These are phyloP conservation scores for Macrophya alboannulata DNA, from an alignment of 2,888 invertebrate genomes.

Conservation along the genomic window DNA sequence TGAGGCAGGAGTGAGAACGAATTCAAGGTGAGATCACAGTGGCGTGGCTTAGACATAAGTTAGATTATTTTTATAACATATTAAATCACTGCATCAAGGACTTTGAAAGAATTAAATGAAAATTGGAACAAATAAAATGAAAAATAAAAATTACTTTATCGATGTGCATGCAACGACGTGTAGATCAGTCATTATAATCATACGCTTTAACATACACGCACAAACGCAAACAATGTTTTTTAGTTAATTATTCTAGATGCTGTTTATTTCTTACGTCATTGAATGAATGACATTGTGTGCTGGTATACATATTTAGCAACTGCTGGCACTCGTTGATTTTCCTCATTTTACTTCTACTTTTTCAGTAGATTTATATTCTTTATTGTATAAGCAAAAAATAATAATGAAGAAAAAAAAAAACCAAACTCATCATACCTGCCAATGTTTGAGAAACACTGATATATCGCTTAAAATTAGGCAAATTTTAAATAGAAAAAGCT, in stretches of 20 bases:
- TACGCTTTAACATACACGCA: conserved; percentile 74
- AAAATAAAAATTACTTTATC: conserved; percentile 68
- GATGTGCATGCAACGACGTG: conserved; percentile 76
- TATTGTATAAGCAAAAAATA: conserved; percentile 9
- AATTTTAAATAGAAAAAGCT: conserved; percentile 61
- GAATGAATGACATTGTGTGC: conserved; percentile 34
- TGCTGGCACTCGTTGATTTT: conserved; percentile 25
- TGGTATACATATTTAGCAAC: conserved; percentile 43
- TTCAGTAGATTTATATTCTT: conserved; percentile 25
- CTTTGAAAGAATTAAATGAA: background rate
- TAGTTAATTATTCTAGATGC: conserved; percentile 42
- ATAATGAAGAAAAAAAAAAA: background rate
- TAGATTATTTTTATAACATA: conserved; percentile 76
- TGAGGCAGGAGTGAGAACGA: conserved; percentile 82
- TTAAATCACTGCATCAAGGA: conserved; percentile 73
- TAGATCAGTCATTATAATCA: conserved; percentile 72
- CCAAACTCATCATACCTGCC: conserved; percentile 59
- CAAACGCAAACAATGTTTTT: conserved; percentile 62
- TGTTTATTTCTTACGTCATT: conserved; percentile 36
- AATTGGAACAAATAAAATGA: conserved; percentile 50
- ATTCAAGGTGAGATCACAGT: conserved; percentile 82
- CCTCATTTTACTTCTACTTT: conserved; percentile 20
- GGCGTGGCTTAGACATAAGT: conserved; percentile 75
- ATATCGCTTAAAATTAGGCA: conserved; percentile 67
- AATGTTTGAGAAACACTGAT: conserved; percentile 76